Evolutionary conservation across 2,888 invertebrate species (phyloP).

Genomic region (Macropis europaea): DNA sequence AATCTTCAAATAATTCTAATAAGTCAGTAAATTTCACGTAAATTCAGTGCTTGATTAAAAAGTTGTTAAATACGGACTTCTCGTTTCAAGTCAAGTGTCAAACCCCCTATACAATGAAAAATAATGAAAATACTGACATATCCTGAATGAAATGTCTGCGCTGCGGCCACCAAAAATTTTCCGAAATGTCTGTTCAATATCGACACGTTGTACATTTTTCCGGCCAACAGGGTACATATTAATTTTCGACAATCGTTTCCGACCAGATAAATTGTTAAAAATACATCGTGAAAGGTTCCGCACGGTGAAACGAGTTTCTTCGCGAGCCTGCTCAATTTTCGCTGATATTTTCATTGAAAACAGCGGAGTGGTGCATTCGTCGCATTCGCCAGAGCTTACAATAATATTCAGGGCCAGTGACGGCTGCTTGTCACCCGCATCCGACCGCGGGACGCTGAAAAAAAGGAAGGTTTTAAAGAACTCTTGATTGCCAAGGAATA

Average conservation of each 20-base stretch:
- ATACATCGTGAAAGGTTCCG: constrained; percentile 45
- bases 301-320: constrained; percentile 36
- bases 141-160: neutral
- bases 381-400: constrained; percentile 55
- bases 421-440: neutral
- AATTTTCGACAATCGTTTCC: constrained; percentile 29
- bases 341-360: constrained; percentile 63
- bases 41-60: too few species aligned
- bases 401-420: constrained; percentile 59
- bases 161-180: constrained; percentile 1
- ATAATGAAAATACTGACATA: too few species aligned
- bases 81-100: too few species aligned
- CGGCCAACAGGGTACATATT: constrained; percentile 33
- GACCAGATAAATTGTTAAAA: constrained; percentile 58
- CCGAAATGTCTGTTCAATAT: constrained; percentile 20
- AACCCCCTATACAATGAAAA: neutral
- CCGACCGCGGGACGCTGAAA: neutral
- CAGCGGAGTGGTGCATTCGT: constrained; percentile 49
- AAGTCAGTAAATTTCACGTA: too few species aligned
- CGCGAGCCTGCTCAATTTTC: constrained; percentile 55
- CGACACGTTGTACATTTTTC: constrained; percentile 35
- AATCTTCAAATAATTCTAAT: too few species aligned
- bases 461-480: constrained; percentile 46
- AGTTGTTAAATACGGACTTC: too few species aligned
- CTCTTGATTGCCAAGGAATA: constrained; percentile 56